Conservation (phyloP, 2,797 vertebrate genomes). For the Aeoliscus strigatus region DNA sequence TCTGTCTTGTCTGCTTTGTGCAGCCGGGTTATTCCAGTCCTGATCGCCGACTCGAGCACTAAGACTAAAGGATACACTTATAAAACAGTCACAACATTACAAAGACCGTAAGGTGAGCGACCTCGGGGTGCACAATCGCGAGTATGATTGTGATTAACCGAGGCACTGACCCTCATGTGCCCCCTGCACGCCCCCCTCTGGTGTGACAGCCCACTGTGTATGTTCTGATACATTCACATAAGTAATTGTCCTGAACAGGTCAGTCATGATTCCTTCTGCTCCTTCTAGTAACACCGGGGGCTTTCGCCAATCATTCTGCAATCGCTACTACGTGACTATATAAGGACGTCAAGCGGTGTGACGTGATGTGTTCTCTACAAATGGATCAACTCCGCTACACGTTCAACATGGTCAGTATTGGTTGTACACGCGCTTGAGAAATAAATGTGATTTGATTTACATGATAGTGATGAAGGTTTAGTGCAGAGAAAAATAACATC, state of each 20-base stretch:
- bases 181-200: background rate
- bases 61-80: conserved; percentile 40
- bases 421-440: too few species aligned
- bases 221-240: too few species aligned
- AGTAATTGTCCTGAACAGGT: too few species aligned
- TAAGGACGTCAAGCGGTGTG: conserved; percentile 38
- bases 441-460: conserved; percentile 11
- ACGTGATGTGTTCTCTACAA: too few species aligned
- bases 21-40: conserved; percentile 34
- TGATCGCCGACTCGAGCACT: conserved; percentile 56
- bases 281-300: conserved; percentile 18
- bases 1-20: conserved; percentile 27
- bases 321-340: conserved; percentile 41
- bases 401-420: too few species aligned
- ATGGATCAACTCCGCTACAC: too few species aligned
- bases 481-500: conserved; percentile 38
- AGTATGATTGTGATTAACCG: conserved; percentile 28
- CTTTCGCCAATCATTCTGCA: conserved; percentile 11
- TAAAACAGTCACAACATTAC: conserved; percentile 39
- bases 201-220: too few species aligned
- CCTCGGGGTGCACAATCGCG: conserved; percentile 35
- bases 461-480: conserved; percentile 25
- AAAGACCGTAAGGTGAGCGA: conserved; percentile 34
- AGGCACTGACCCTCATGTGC: conserved; percentile 10
- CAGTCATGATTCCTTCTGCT: conserved; percentile 9